Evolutionary conservation across 2,113 vertebrate genomes (phyloP), one percentile per base, ranked within the genome.

Genomic region (Numenius arquata): DNA sequence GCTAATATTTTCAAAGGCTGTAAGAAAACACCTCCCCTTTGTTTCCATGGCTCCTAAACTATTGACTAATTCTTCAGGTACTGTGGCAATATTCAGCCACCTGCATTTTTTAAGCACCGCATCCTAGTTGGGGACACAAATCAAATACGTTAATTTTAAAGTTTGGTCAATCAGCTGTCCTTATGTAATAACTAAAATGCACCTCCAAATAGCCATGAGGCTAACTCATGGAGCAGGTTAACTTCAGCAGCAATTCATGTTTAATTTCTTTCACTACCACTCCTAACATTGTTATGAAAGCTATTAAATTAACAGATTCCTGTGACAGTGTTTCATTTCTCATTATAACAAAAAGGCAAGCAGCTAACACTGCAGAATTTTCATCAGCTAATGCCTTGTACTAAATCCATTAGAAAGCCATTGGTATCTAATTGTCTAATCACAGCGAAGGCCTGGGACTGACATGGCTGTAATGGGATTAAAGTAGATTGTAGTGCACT

Each of bases 351-450:
- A 89, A 84, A 96, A 94, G 66, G 32, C 74, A 96, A 94, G 73
- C 63, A 88, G 85, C 86, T 88, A 95, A 75, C 91, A 93, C 74
- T 82, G 72, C 78, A 94, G 96, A 96, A 93, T 94, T 97, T 97
- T 97, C 94, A 92, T 98, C 93, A 97, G 91, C 88, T 97, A 97
- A 98, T 98, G 94, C 90, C 81, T 96, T 96, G 82, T 92, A 95
- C 86, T 96, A 98, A 98, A 98, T 94, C 96, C 83, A 97, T 97
- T 98, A 97, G 92, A 97, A 95, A 98, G 67, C 72, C 91, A 95
- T 96, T 97, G 95, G 74, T 97, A 97, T 97, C 95, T 98, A 97
- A 98, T 97, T 97, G 97, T 97, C 95, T 98, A 97, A 98, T 97
- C 91, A 95, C 76, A 93, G 72, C 5, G 40, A 92, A 95, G 94